A percentile compares a stretch with the other conserved stretches of the same genome.
These are phyloP conservation scores for Apodemus agrarius DNA, from an alignment of 2,797 vertebrate genomes.

Conservation along the genomic window DNA sequence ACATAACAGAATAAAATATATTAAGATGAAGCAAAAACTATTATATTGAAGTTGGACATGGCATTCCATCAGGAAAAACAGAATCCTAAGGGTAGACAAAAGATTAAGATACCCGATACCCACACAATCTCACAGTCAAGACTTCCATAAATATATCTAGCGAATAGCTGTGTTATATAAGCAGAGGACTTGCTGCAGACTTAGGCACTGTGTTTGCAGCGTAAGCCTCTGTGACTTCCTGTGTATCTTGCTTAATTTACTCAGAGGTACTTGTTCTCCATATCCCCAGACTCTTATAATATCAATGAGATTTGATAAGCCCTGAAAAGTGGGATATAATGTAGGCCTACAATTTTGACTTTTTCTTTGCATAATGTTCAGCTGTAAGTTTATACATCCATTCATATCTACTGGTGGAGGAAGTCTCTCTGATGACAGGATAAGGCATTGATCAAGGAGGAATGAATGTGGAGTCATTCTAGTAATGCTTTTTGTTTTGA, in stretches of 20 bases:
- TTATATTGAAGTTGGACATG: neutral
- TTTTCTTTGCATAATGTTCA: neutral
- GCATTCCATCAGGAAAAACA: neutral
- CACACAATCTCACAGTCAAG: neutral
- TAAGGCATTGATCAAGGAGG: neutral
- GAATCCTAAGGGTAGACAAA: neutral
- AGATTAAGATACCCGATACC: neutral
- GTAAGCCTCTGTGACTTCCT: neutral
- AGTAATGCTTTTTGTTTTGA: neutral
- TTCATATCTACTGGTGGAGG: neutral
- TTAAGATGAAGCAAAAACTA: neutral
- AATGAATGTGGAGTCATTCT: neutral
- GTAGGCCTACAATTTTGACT: neutral
- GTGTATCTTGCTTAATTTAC: neutral
- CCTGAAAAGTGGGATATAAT: neutral
- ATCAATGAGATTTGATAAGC: neutral
- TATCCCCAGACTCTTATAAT: neutral
- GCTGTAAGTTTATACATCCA: neutral
- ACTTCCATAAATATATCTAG: neutral
- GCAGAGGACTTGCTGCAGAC: neutral
- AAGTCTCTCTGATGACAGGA: neutral
- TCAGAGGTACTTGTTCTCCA: neutral
- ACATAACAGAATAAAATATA: neutral
- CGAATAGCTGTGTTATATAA: too few species aligned
- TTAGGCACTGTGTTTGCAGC: neutral